These are phyloP conservation scores for Pseudomugil tenellus DNA, from an alignment of 2,797 vertebrate species.

Conservation along the genomic window DNA sequence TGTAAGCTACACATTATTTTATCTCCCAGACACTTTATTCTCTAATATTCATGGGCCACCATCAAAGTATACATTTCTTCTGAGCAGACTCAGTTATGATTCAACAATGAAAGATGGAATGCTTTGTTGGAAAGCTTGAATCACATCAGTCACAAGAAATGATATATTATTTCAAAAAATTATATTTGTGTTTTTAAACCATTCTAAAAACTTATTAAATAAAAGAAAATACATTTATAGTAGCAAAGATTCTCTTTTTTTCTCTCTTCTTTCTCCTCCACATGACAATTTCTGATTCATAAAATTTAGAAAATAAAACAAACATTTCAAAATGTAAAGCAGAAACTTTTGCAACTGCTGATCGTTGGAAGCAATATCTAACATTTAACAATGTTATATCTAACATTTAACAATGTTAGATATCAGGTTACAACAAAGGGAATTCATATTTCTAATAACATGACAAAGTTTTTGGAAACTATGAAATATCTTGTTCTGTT, in stretches of 20 bases:
- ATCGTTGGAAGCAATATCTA: background rate
- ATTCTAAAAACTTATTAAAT: background rate
- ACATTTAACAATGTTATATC: background rate
- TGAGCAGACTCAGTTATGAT: background rate
- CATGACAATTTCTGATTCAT: background rate
- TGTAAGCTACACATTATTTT: constrained; percentile 28
- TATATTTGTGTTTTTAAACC: background rate
- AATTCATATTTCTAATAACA: background rate
- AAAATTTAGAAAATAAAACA: too few relatives aligned
- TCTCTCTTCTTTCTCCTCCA: too few relatives aligned
- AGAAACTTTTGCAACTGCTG: background rate
- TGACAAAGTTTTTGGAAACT: constrained; percentile 1
- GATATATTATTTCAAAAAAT: background rate
- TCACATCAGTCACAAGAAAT: background rate
- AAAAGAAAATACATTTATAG: background rate
- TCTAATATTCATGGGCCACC: background rate
- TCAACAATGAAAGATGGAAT: background rate
- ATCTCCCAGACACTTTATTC: constrained; percentile 7
- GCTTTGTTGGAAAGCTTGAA: background rate
- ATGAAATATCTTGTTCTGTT: background rate
- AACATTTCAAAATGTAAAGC: background rate
- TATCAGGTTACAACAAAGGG: too few relatives aligned
- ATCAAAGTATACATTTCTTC: background rate
- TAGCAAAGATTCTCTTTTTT: background rate
- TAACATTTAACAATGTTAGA: background rate